phyloP scores from a whole-genome alignment of 2,797 vertebrate species.

The Spinibarbus caldwelli region DNA sequence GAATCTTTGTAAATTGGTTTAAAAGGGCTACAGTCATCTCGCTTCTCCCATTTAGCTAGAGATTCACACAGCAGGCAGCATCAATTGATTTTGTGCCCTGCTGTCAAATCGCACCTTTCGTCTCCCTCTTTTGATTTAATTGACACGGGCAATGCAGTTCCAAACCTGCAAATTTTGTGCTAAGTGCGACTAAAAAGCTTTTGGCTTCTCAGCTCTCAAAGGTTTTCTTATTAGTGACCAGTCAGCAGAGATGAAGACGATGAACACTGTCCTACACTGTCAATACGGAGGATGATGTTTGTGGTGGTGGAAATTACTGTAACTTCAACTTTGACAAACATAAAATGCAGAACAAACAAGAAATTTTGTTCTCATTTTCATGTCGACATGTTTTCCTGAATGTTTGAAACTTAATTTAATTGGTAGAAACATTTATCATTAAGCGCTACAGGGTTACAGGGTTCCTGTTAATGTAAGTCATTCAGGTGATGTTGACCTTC shows the following conservation, averaged over 20 bases:
- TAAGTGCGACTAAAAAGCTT: slow-evolving; percentile 1
- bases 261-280: background rate
- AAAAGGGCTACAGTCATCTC: background rate
- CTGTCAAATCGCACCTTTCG: slow-evolving; percentile 39
- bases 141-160: slow-evolving; percentile 3
- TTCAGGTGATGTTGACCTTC: background rate
- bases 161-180: background rate
- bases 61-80: slow-evolving; percentile 29
- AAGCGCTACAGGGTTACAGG: background rate
- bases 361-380: background rate
- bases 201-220: background rate
- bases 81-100: slow-evolving; percentile 46
- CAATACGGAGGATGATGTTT: background rate
- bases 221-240: slow-evolving; percentile 1
- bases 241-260: slow-evolving; percentile 12
- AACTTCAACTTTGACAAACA: background rate
- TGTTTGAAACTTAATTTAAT: background rate
- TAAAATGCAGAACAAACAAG: background rate
- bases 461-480: background rate
- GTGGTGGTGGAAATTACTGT: background rate
- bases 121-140: slow-evolving; percentile 23
- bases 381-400: too few species aligned
- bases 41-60: slow-evolving; percentile 32
- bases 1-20: slow-evolving; percentile 32
- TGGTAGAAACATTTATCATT: background rate